Percentiles rank a stretch among this genome's conserved stretches.
phyloP scores from a whole-genome alignment of 2,797 vertebrate species.

The Alca torda region DNA sequence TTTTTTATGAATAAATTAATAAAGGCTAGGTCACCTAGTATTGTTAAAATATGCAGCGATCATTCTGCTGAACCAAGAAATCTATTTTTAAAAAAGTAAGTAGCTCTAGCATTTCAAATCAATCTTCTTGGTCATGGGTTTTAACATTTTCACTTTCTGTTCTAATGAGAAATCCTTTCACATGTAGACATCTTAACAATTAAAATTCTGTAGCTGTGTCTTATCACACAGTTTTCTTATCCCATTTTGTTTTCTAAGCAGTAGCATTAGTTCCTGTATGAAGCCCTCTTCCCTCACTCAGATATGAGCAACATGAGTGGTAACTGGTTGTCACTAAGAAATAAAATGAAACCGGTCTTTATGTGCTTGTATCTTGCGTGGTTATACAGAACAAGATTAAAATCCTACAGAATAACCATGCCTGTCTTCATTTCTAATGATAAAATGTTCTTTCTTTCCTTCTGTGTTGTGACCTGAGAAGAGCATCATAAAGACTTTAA shows the following conservation, averaged over 20 bases:
- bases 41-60: neutral
- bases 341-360: neutral
- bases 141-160: neutral
- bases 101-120: neutral
- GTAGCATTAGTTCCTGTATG: neutral
- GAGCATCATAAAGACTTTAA: neutral
- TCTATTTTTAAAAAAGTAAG: neutral
- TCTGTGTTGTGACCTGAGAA: neutral
- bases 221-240: neutral
- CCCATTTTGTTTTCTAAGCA: neutral
- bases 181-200: neutral
- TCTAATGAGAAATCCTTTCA: neutral
- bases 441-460: slow-evolving; percentile 30
- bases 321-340: neutral
- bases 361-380: neutral
- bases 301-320: neutral
- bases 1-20: neutral
- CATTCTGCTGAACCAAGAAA: neutral
- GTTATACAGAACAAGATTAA: neutral
- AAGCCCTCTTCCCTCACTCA: neutral
- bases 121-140: neutral
- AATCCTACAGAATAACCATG: neutral
- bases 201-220: neutral
- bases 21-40: neutral
- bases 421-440: slow-evolving; percentile 10